Base-by-base conservation (phyloP, 2,888 invertebrate genomes). In the Sthenelais limicola region DNA sequence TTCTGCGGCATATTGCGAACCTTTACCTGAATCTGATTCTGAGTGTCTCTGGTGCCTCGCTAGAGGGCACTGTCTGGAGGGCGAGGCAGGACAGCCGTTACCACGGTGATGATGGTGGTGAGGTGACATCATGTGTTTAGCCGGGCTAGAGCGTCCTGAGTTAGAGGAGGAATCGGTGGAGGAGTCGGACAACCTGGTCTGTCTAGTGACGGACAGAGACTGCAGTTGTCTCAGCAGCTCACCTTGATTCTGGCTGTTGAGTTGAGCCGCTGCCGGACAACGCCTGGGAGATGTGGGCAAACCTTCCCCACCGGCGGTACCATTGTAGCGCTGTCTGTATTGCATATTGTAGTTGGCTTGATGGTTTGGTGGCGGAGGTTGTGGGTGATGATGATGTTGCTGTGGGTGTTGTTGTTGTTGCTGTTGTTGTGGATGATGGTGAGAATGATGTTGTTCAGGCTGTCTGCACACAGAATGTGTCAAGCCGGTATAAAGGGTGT, bases 1-100 rank as follows among this genome's bases (percentile, higher is more conserved):
- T 26, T 62, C 62, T 4, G 35, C 38, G 5, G 62, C 24, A 26
- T 62, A 62, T 26, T 62, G 62, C 2, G 62, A 62, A 21, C 62
- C 62, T 28, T 62, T 62, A 1, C 62, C 62, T 1, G 62, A 62
- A 43, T 62, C 62, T 1, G 38, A 38, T 43, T 62, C 62, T 1
- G 62, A 62, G 62, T 62, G 62, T 26, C 15, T 15, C 15, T 62
- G 62, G 5, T 35, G 35, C 24, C 62, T 35, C 38, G 35, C 38
- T 2, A 21, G 62, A 7, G 35, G 62, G 21, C 18, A 18, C 30
- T 33, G 56, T 2, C 56, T 18, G 15, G 32, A 5, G 1, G 56
- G 56, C 32, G 56, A 56, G n/a, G n/a, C n/a, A n/a, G n/a, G n/a
- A n/a, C n/a, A n/a, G n/a, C n/a, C n/a, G n/a, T n/a, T n/a, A n/a